Conservation (phyloP, 1,140 invertebrate species). For the Pachypeltis micranthus region DNA sequence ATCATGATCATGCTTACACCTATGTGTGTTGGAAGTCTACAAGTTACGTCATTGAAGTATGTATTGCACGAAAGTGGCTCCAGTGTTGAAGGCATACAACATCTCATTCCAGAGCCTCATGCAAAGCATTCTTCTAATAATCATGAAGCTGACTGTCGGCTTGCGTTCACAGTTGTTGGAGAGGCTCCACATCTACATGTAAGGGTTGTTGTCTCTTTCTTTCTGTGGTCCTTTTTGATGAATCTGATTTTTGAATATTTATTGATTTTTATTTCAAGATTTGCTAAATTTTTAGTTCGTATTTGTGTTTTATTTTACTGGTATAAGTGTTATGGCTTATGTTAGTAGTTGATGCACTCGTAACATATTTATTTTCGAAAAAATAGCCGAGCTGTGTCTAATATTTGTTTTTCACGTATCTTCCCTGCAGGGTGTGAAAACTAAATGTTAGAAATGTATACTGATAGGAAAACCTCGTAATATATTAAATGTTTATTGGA, state of each 20-base stretch:
- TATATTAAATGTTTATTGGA: no score
- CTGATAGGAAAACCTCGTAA: slow-evolving; percentile 6
- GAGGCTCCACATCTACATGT: slow-evolving; percentile 55
- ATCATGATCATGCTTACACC: slow-evolving; percentile 25
- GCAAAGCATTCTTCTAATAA: background rate
- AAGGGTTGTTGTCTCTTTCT: no score
- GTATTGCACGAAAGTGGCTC: slow-evolving; percentile 28
- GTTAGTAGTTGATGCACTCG: no score
- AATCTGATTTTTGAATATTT: slow-evolving; percentile 5
- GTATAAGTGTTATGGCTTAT: no score
- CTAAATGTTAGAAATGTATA: background rate
- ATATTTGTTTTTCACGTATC: no score
- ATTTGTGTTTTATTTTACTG: no score
- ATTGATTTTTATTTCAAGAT: no score
- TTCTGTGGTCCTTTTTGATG: no score
- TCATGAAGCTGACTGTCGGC: slow-evolving; percentile 26
- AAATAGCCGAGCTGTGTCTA: no score
- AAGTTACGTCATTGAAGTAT: slow-evolving; percentile 26
- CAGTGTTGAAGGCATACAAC: slow-evolving; percentile 32
- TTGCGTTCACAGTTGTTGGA: slow-evolving; percentile 28
- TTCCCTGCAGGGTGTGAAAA: no score
- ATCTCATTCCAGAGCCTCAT: slow-evolving; percentile 32
- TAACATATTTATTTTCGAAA: no score
- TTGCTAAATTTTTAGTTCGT: no score
- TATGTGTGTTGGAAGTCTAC: slow-evolving; percentile 24